Evolutionary conservation across 2,888 invertebrate species (phyloP).

Genomic region (Fragum whitleyi): DNA sequence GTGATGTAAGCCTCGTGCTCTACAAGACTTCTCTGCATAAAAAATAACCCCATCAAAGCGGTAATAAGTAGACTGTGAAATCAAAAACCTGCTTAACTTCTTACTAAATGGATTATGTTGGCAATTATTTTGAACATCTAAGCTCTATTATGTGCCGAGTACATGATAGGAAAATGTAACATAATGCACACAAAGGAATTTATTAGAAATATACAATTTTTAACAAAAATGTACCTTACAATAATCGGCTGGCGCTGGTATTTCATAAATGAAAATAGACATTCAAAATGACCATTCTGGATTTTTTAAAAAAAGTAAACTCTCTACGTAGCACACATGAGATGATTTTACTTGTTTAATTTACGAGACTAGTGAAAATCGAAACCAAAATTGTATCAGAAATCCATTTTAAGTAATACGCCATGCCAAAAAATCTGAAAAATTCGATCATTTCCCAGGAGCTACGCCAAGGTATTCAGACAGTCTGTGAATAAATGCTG

Average conservation of each 20-base stretch:
- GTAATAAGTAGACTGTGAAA: conserved; percentile 27
- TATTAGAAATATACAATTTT: too few species aligned
- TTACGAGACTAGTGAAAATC: too few species aligned
- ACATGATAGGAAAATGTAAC: too few species aligned
- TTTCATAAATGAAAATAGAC: too few species aligned
- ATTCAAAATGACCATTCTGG: too few species aligned
- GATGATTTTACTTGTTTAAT: too few species aligned
- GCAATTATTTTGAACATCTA: not conserved
- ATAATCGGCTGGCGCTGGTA: too few species aligned
- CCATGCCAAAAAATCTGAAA: conserved; percentile 16
- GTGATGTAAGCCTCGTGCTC: conserved; percentile 4
- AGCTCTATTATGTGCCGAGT: not conserved
- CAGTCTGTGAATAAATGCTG: conserved; percentile 21
- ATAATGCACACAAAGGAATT: too few species aligned
- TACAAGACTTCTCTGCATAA: conserved; percentile 10
- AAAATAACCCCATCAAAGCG: conserved; percentile 13
- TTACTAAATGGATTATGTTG: not conserved
- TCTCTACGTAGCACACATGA: too few species aligned
- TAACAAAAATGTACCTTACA: too few species aligned
- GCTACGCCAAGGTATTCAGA: conserved; percentile 18
- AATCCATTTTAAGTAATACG: conserved; percentile 1
- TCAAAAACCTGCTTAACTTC: conserved; percentile 12
- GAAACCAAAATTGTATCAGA: too few species aligned
- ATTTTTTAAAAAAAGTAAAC: too few species aligned
- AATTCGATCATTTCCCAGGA: conserved; percentile 10